These are phyloP conservation scores for Dorcus hopei DNA, from an alignment of 2,888 invertebrate genomes.

Conservation along the genomic window DNA sequence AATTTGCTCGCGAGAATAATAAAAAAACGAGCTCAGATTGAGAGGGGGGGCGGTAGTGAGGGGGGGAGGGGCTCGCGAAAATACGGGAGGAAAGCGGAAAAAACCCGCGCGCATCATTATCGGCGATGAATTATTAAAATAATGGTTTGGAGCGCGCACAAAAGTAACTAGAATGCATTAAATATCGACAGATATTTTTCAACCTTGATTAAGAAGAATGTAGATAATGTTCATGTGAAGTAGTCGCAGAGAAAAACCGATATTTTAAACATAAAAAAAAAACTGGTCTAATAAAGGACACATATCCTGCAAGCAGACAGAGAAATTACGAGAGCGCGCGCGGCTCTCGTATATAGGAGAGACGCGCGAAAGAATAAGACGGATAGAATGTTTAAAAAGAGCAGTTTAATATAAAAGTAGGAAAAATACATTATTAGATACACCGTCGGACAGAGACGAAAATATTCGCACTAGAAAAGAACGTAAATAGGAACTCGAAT, in stretches of 20 bases:
- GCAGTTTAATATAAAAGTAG: slow-evolving; percentile 40
- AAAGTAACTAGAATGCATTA: neutral
- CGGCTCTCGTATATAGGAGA: neutral
- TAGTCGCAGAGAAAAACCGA: slow-evolving; percentile 25
- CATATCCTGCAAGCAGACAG: slow-evolving; percentile 17
- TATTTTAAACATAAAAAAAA: slow-evolving; percentile 22
- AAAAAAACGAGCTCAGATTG: neutral
- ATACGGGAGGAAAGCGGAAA: too few species aligned
- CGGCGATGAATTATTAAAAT: too few species aligned
- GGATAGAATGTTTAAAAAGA: slow-evolving; percentile 34
- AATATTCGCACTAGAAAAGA: slow-evolving; percentile 25
- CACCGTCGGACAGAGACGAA: slow-evolving; percentile 32
- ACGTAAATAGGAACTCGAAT: slow-evolving; percentile 26
- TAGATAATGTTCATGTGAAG: slow-evolving; percentile 25
- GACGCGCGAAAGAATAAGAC: slow-evolving; percentile 6
- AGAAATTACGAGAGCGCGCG: slow-evolving; percentile 16
- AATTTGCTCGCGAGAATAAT: neutral
- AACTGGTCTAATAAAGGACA: slow-evolving; percentile 25
- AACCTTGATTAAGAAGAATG: slow-evolving; percentile 27
- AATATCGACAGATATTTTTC: slow-evolving; percentile 14
- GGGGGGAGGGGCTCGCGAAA: too few species aligned
- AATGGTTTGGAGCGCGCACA: too few species aligned
- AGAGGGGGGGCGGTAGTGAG: too few species aligned
- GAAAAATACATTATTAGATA: slow-evolving; percentile 42
- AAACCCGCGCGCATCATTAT: too few species aligned